Evolutionary conservation across 2,113 vertebrate species (phyloP), one percentile per base, ranked within the genome.

Genomic region (Capra hircus): DNA sequence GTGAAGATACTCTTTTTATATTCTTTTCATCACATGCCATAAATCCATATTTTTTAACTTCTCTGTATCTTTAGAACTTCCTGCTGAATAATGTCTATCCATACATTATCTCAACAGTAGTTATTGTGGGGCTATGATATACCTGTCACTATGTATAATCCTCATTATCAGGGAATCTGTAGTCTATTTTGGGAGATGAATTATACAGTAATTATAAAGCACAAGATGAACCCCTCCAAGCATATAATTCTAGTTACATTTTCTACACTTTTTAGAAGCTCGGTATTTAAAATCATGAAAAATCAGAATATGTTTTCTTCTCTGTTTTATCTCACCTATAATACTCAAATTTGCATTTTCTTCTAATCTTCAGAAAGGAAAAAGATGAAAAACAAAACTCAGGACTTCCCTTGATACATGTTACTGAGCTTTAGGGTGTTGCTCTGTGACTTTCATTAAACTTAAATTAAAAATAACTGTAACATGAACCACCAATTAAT

Each of bases 401-500:
- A 52, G 1, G 4, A 10, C 89, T 95, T 91, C 6, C 5, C 6
- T 83, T 62, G 62, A 80, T 7, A 19, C 16, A 89, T 33, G 60
- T 92, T 84, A 60, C n/a, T 91, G 30, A 90, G 23, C 21, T 87
- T 91, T 95, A 21, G 2, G 7, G 12, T 92, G 8, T 67, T 93
- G 62, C 7, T 95, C 11, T 96, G 19, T 85, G 30, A 92, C 90
- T 92, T 77, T 93, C 19, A 84, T 84, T 88, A 91, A 80, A 89
- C 80, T 84, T 84, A 50, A 8, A 97, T 88, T 94, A 80, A 89
- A 97, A 83, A 85, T 83, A 92, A 28, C 9, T 86, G 77, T 55
- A 23, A 45, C 10, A 60, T 94, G 48, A 8, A 60, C 21, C 27
- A 71, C 19, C 23, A 82, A 55, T 86, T 88, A 94, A 86, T 7